Evolutionary conservation across 2,797 vertebrate species (phyloP).

Genomic region (Leptodactylus fallax): DNA sequence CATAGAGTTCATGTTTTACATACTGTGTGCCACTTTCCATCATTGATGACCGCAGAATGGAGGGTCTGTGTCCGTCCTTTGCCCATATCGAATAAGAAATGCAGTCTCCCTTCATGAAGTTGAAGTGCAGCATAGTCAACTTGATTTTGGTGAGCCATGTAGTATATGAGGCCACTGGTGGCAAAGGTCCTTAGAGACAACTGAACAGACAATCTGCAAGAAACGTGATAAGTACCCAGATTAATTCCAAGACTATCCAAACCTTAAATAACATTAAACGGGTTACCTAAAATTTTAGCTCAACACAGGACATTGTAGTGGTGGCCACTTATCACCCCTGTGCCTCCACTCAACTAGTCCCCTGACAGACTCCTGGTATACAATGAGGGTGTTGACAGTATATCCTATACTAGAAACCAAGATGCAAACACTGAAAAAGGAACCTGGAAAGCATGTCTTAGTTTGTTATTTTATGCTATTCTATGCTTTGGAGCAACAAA

Average conservation of each 20-base stretch:
- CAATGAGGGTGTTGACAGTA: too few species aligned
- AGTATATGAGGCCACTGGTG: constrained; percentile 83
- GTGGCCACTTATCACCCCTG: too few species aligned
- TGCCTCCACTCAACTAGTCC: too few species aligned
- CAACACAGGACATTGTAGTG: too few species aligned
- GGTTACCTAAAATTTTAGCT: too few species aligned
- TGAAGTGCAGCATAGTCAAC: constrained; percentile 85
- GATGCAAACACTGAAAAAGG: too few species aligned
- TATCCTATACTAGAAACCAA: too few species aligned
- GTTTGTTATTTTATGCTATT: too few species aligned
- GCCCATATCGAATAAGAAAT: constrained; percentile 89
- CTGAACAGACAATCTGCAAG: constrained; percentile 81
- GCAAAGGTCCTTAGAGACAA: constrained; percentile 84
- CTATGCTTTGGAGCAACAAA: too few species aligned
- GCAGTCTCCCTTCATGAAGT: constrained; percentile 78
- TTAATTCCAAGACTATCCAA: not conserved
- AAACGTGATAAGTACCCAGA: not conserved
- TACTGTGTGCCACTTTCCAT: constrained; percentile 92
- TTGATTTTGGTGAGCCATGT: constrained; percentile 86
- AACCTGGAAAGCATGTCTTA: too few species aligned
- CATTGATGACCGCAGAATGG: constrained; percentile 77
- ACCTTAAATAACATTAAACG: too few species aligned
- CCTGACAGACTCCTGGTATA: too few species aligned
- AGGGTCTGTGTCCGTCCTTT: constrained; percentile 81
- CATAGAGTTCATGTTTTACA: constrained; percentile 59